A percentile compares a stretch with the other conserved stretches of the same genome.
These are phyloP conservation scores for Trichosurus vulpecula DNA, from an alignment of 2,797 vertebrate species.

Conservation along the genomic window DNA sequence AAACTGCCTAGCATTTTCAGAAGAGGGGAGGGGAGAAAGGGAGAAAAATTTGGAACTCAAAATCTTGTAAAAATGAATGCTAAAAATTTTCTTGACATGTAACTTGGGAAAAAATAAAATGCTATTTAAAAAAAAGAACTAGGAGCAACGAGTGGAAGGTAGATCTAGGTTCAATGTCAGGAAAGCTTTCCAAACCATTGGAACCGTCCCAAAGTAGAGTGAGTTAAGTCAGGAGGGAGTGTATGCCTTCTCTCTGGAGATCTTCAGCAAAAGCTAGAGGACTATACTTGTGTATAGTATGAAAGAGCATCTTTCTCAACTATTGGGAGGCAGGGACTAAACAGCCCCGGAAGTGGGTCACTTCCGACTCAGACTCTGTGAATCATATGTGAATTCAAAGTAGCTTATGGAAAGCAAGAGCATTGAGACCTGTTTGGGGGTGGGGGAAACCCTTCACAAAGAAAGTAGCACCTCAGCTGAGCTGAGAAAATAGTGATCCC, in stretches of 20 bases:
- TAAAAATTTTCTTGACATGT: no score
- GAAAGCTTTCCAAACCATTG: background rate
- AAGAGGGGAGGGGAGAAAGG: no score
- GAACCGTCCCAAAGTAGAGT: background rate
- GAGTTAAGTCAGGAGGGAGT: background rate
- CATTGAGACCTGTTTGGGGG: background rate
- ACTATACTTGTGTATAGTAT: background rate
- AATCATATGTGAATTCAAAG: background rate
- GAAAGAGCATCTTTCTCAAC: background rate
- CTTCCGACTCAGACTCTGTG: background rate
- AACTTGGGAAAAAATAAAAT: no score
- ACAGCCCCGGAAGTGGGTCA: background rate
- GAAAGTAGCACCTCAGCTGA: background rate
- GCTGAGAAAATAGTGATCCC: background rate
- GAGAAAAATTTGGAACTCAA: no score
- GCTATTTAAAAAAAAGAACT: background rate
- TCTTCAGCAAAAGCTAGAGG: background rate
- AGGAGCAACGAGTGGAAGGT: background rate
- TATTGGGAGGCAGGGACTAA: background rate
- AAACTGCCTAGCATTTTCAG: no score
- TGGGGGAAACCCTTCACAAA: background rate
- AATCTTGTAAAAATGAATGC: no score
- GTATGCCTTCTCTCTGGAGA: background rate
- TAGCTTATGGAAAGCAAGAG: background rate
- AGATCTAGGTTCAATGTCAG: background rate